Conservation (phyloP, 2,888 invertebrate genomes). For the Trilocha varians region DNA sequence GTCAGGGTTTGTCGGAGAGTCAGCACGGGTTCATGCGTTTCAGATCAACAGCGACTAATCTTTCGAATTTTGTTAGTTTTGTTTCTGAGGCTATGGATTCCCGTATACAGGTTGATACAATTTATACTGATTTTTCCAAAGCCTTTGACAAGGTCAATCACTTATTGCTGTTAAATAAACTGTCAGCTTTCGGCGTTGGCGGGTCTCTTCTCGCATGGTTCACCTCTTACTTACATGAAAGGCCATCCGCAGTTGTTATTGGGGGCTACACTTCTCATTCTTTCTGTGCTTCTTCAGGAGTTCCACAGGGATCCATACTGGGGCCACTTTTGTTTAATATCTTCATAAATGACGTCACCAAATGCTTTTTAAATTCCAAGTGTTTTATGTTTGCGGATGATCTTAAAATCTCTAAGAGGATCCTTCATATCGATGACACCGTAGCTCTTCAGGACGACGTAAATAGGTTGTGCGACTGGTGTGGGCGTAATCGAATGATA, state of each 20-base stretch:
- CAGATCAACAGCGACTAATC: slow-evolving; percentile 4
- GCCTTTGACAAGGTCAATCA: too few relatives aligned
- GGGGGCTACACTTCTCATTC: not conserved
- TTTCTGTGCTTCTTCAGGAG: slow-evolving; percentile 2
- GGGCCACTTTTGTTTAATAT: too few relatives aligned
- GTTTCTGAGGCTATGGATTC: not conserved
- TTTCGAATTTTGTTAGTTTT: not conserved
- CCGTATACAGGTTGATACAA: not conserved
- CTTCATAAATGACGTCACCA: slow-evolving; percentile 2
- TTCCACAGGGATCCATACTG: too few relatives aligned
- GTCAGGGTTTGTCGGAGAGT: not conserved
- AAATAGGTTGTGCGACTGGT: slow-evolving; percentile 1
- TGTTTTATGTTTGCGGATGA: too few relatives aligned
- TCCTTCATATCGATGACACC: not conserved
- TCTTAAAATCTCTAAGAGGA: not conserved
- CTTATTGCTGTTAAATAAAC: too few relatives aligned
- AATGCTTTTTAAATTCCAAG: not conserved
- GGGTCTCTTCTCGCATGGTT: not conserved
- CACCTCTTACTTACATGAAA: not conserved
- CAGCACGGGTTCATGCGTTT: slow-evolving; percentile 1
- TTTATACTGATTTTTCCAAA: too few relatives aligned
- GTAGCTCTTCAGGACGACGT: not conserved
- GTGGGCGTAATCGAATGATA: not conserved
- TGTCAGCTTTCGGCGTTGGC: not conserved
- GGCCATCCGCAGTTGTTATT: not conserved